A percentile compares a stretch with the other conserved stretches of the same genome.
Conservation (phyloP, 2,888 invertebrate genomes). For the Thysanoteuthis rhombus region DNA sequence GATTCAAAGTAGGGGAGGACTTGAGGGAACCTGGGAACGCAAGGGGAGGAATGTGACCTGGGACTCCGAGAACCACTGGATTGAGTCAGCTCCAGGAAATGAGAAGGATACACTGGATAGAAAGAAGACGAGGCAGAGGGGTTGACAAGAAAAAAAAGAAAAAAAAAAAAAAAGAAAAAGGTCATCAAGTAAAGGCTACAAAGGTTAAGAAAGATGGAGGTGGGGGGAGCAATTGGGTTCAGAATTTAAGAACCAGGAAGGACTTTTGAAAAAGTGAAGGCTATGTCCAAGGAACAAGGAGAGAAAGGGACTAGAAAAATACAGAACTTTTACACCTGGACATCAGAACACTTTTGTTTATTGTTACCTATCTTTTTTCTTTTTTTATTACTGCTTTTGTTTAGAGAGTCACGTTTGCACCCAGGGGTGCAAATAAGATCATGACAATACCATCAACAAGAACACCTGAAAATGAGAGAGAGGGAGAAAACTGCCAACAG, state of each 20-base stretch:
- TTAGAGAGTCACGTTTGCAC: background rate
- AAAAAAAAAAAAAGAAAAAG: background rate
- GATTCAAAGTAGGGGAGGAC: no score
- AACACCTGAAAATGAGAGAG: no score
- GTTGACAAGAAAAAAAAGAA: background rate
- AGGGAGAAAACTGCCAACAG: no score
- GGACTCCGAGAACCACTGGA: background rate
- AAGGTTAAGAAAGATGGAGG: background rate
- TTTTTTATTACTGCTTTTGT: background rate
- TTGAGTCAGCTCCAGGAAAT: background rate
- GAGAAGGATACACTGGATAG: background rate
- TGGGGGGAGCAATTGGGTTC: background rate
- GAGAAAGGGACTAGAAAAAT: background rate
- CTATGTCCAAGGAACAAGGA: background rate
- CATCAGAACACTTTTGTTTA: background rate
- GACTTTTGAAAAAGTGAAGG: background rate
- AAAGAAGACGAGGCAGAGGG: background rate
- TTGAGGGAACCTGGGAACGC: no score
- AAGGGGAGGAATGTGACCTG: no score
- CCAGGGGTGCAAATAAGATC: no score
- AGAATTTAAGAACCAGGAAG: background rate
- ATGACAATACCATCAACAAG: no score
- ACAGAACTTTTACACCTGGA: background rate
- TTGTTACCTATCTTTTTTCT: background rate
- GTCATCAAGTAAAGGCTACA: background rate